phyloP scores from a whole-genome alignment of 2,113 vertebrate species.

The Mesembrinibis cayennensis region DNA sequence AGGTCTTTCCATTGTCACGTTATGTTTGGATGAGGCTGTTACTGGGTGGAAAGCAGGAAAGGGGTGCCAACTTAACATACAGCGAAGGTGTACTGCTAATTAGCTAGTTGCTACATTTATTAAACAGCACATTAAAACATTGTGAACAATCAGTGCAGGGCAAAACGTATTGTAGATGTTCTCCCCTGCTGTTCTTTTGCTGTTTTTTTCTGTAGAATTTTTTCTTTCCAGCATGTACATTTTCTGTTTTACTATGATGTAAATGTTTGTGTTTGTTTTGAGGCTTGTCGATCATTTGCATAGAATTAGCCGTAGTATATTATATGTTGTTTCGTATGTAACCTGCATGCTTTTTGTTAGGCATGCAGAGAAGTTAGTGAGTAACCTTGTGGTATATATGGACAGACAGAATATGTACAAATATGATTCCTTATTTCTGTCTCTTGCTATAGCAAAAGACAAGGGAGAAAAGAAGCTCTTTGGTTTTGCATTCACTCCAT shows the following conservation, averaged over 20 bases:
- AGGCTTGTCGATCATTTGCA: not conserved
- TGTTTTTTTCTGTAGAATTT: not conserved
- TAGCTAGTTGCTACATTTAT: not conserved
- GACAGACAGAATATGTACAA: not conserved
- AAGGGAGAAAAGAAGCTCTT: constrained; percentile 97
- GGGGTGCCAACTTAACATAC: not conserved
- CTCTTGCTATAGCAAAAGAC: constrained; percentile 86
- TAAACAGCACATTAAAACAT: not conserved
- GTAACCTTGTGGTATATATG: not conserved
- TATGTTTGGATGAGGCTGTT: not conserved
- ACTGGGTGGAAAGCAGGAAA: not conserved
- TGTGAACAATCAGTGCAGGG: not conserved
- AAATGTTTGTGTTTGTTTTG: not conserved
- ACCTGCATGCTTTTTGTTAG: not conserved
- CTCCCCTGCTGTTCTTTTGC: not conserved
- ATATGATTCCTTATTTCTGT: not conserved
- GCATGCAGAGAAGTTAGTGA: not conserved
- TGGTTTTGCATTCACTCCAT: constrained; percentile 92
- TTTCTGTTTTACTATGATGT: not conserved
- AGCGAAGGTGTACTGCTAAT: not conserved
- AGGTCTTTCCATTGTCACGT: not conserved
- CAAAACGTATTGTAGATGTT: not conserved
- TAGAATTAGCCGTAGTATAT: not conserved
- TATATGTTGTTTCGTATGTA: not conserved
- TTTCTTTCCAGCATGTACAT: not conserved